Evolutionary conservation across 2,888 invertebrate species (phyloP).

Genomic region (Chloroclysta siterata): DNA sequence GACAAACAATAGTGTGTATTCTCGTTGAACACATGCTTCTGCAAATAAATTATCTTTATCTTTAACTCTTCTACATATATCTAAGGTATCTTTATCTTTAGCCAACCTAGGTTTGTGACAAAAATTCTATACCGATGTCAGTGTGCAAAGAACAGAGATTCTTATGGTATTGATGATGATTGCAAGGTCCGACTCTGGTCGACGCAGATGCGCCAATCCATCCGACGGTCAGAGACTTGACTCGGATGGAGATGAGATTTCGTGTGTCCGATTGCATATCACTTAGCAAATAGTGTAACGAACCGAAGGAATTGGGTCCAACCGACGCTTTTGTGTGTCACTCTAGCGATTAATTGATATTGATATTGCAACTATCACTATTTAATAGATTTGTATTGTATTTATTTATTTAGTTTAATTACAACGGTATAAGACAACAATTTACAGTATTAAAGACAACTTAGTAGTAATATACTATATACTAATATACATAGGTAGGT

Average conservation of each 20-base stretch:
- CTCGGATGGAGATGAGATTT: slow-evolving; percentile 42
- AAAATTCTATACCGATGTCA: too few relatives aligned
- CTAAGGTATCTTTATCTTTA: too few relatives aligned
- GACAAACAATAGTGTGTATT: too few relatives aligned
- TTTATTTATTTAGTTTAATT: neutral
- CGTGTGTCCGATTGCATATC: slow-evolving; percentile 49
- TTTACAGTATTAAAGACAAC: too few relatives aligned
- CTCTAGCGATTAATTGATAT: neutral
- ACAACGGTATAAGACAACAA: too few relatives aligned
- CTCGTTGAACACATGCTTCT: too few relatives aligned
- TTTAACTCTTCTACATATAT: too few relatives aligned
- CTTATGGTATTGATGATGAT: neutral
- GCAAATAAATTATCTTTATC: too few relatives aligned
- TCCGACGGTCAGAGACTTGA: slow-evolving; percentile 45
- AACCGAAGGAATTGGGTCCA: slow-evolving; percentile 37
- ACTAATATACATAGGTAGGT: too few relatives aligned
- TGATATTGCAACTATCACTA: neutral
- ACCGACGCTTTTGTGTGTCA: slow-evolving; percentile 28
- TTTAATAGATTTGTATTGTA: neutral
- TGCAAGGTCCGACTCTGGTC: slow-evolving; percentile 31
- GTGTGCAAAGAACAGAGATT: too few relatives aligned
- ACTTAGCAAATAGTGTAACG: slow-evolving; percentile 47
- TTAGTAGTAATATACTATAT: too few relatives aligned
- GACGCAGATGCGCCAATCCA: slow-evolving; percentile 54
- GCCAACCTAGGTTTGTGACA: too few relatives aligned